phyloP scores from a whole-genome alignment of 2,113 vertebrate species.

The Ariopsis seemanni region DNA sequence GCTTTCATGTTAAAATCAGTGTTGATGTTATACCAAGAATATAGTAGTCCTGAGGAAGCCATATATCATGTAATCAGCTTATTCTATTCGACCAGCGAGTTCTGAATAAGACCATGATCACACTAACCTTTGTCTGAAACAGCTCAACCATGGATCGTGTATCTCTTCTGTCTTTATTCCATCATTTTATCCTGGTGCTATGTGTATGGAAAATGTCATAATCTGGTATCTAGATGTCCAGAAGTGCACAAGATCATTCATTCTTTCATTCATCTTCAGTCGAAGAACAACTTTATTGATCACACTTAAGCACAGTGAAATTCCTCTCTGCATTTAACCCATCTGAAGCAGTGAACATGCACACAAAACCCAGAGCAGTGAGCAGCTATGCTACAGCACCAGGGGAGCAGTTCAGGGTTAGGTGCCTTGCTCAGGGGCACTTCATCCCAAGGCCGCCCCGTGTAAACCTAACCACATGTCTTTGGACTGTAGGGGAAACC shows the following conservation, averaged over 20 bases:
- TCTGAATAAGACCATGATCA: background rate
- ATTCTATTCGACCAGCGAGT: background rate
- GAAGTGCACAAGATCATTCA: background rate
- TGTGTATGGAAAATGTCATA: background rate
- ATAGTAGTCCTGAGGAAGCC: background rate
- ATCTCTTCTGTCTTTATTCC: background rate
- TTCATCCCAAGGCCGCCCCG: too few relatives aligned
- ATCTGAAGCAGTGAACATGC: too few relatives aligned
- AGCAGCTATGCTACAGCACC: too few relatives aligned
- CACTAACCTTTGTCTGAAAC: background rate
- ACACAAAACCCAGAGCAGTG: too few relatives aligned
- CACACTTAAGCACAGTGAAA: too few relatives aligned
- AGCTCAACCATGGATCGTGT: background rate
- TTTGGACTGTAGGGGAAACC: too few relatives aligned
- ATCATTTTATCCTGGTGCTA: background rate
- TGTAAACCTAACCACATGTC: too few relatives aligned
- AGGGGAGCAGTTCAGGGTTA: too few relatives aligned
- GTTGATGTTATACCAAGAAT: constrained; percentile 1
- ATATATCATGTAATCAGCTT: background rate
- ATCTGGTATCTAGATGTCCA: background rate
- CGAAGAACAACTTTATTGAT: too few relatives aligned
- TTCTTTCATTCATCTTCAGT: background rate
- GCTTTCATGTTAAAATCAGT: constrained; percentile 6
- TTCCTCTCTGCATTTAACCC: too few relatives aligned
- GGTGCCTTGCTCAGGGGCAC: too few relatives aligned